These are phyloP conservation scores for Notolepis coatsorum DNA, from an alignment of 2,797 vertebrate species.

Conservation along the genomic window DNA sequence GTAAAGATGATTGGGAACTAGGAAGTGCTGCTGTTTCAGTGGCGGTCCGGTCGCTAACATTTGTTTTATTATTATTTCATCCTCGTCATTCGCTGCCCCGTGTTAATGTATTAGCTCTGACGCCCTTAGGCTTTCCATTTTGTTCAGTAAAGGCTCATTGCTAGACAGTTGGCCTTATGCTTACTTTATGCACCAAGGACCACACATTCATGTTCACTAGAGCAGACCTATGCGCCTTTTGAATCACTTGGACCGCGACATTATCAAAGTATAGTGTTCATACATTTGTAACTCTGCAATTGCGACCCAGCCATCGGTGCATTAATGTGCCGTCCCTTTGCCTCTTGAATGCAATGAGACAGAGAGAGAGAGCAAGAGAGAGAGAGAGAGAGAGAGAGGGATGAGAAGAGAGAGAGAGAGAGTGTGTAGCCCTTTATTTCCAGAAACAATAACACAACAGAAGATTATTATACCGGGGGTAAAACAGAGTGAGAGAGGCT, in stretches of 20 bases:
- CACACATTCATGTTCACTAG: slow-evolving; percentile 83
- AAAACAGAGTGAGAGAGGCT: slow-evolving; percentile 76
- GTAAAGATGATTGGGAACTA: no score
- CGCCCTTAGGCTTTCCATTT: slow-evolving; percentile 76
- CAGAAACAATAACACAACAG: slow-evolving; percentile 78
- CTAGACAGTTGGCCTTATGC: slow-evolving; percentile 76
- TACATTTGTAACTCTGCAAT: slow-evolving; percentile 77
- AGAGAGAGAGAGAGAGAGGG: slow-evolving; percentile 54
- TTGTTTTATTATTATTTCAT: no score
- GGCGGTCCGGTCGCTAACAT: no score
- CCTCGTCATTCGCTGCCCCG: no score
- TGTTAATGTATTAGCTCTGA: slow-evolving; percentile 69
- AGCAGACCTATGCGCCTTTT: slow-evolving; percentile 78
- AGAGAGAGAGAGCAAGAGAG: slow-evolving; percentile 50
- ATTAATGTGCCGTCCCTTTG: slow-evolving; percentile 71
- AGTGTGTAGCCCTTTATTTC: slow-evolving; percentile 75
- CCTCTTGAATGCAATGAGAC: slow-evolving; percentile 66
- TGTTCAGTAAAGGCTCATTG: slow-evolving; percentile 72
- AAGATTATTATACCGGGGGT: slow-evolving; percentile 78
- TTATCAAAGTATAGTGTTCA: slow-evolving; percentile 73
- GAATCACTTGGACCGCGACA: slow-evolving; percentile 70
- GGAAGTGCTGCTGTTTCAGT: no score
- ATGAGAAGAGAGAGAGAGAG: no score
- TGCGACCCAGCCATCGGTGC: slow-evolving; percentile 75
- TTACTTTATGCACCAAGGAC: slow-evolving; percentile 82